Evolutionary conservation across 2,888 invertebrate genomes (phyloP), one percentile per base, ranked within the genome.

Genomic region (Bugulina stolonifera): DNA sequence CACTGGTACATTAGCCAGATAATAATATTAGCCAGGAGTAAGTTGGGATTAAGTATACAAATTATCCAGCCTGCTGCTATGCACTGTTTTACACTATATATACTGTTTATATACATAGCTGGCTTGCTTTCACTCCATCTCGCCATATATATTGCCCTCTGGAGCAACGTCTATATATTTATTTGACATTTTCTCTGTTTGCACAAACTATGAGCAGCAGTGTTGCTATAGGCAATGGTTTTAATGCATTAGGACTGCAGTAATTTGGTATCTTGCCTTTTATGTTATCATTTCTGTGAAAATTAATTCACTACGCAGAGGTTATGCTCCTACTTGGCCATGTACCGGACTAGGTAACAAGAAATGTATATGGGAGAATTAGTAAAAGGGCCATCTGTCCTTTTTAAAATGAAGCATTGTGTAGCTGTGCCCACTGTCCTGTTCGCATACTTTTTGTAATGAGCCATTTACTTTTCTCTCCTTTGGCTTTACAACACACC

Each of bases 131-230:
- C 18, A 43, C 43, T 43, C 10, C 5, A 43, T 43, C 43, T 43
- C 18, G 43, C 43, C 5, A 18, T 43, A 43, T 43, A 43, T 43
- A 43, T 32, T 57, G 57, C 57, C 57, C 57, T 22, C 57, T 25
- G 57, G 57, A 57, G 64, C 27, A 32, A 14, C 10, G 29, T 29
- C 32, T 64, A 14, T 64, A 27, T 32, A 64, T 64, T 64, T 32
- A 64, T 64, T 64, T 64, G 64, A 64, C 64, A 64, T 64, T 64
- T 64, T 25, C 10, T 64, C 25, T 64, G 64, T 64, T 64, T 64
- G 64, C 64, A 64, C 64, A 64, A 34, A 64, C 64, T 27, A 64
- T 32, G 32, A 64, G 64, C 5, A 10, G 64, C 64, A 64, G 64
- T 32, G 64, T 64, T 64, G 64, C 64, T 64, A 64, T 64, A 29